Percentiles rank a stretch among this genome's conserved stretches.
phyloP scores from a whole-genome alignment of 1,140 invertebrate genomes.

The Apis mellifera region Amel_HAv3.1 CM009936.2:8945501-8946000 shows the following conservation, averaged over 20 bases:
- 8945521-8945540: no score
- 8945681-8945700: background rate
- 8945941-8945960: background rate
- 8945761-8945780: background rate
- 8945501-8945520: no score
- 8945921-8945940: background rate
- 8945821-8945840: background rate
- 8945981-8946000: constrained; percentile 20
- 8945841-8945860: background rate
- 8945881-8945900: constrained; percentile 8
- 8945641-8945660: background rate
- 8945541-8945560: no score
- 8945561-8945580: no score
- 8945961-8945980: constrained; percentile 19
- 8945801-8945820: background rate
- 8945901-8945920: background rate
- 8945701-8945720: background rate
- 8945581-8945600: no score
- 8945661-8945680: background rate
- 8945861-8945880: background rate
- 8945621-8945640: no score
- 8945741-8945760: background rate
- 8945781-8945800: constrained; percentile 26
- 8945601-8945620: no score
- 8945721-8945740: background rate